These are phyloP conservation scores for Cirrhinus mrigala DNA, from an alignment of 2,797 vertebrate genomes.

Conservation along the genomic window DNA sequence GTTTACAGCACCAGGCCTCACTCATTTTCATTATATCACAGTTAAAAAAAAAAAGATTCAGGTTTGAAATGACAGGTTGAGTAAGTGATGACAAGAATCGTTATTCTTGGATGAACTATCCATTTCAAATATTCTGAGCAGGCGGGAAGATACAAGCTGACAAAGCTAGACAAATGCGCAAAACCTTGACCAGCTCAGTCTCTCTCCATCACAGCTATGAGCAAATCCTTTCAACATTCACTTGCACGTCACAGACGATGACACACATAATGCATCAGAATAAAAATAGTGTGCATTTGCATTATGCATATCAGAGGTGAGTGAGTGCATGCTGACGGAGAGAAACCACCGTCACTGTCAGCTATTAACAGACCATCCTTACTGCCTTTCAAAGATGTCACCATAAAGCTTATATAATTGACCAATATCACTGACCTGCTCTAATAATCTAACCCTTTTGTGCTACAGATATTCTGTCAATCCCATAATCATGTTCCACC, in stretches of 20 bases:
- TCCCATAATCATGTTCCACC: conserved; percentile 24
- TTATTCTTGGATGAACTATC: background rate
- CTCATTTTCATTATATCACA: background rate
- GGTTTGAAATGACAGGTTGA: background rate
- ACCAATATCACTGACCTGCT: background rate
- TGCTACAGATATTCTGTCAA: background rate
- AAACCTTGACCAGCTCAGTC: background rate
- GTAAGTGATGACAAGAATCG: background rate
- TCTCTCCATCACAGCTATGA: conserved; percentile 4
- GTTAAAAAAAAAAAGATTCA: background rate
- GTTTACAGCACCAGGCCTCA: background rate
- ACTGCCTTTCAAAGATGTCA: conserved; percentile 1
- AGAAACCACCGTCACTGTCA: background rate
- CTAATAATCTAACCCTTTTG: background rate
- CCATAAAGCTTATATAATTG: conserved; percentile 12
- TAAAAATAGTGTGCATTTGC: conserved; percentile 39
- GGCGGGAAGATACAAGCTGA: background rate
- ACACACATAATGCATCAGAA: conserved; percentile 51
- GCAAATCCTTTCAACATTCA: conserved; percentile 28
- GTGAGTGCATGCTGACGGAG: conserved; percentile 52
- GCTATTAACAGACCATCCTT: background rate
- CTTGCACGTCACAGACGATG: conserved; percentile 25
- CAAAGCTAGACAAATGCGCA: background rate
- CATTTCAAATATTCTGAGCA: background rate
- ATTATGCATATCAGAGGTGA: conserved; percentile 60